These are phyloP conservation scores for Paralichthys olivaceus DNA, from an alignment of 2,113 vertebrate species.

Conservation along the genomic window DNA sequence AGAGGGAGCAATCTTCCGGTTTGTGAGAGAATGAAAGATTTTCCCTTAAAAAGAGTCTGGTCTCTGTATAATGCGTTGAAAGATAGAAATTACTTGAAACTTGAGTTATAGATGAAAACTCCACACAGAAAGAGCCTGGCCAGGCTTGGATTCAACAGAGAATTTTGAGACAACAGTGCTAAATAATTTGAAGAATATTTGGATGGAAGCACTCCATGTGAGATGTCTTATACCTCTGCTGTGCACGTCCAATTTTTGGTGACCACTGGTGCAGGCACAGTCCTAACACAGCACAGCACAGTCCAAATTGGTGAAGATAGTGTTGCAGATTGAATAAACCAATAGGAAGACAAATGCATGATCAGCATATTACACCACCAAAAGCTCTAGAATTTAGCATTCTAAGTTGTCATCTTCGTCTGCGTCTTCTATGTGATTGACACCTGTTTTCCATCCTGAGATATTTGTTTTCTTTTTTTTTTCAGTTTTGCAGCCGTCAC, in stretches of 20 bases:
- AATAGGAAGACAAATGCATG: conserved; percentile 3
- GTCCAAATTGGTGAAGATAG: conserved; percentile 4
- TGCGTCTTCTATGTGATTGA: too few species aligned
- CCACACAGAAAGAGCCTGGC: too few species aligned
- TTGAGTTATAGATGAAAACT: not conserved
- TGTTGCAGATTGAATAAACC: conserved; percentile 1
- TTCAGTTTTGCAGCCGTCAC: too few species aligned
- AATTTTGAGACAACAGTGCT: too few species aligned
- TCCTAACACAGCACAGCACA: conserved; percentile 7
- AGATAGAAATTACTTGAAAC: not conserved
- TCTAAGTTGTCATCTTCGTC: too few species aligned
- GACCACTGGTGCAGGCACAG: not conserved
- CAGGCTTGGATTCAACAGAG: too few species aligned
- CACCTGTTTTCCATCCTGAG: too few species aligned
- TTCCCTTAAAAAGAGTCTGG: not conserved
- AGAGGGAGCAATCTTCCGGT: conserved; percentile 9
- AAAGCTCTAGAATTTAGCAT: too few species aligned
- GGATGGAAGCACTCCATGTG: too few species aligned
- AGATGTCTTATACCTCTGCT: not conserved
- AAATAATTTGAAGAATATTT: too few species aligned
- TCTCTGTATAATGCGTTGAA: not conserved
- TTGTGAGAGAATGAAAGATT: not conserved
- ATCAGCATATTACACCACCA: conserved; percentile 8
- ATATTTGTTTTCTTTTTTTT: too few species aligned
- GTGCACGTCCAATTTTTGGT: not conserved